Conservation (phyloP, 2,113 vertebrate species). For the Barnardius zonarius region DNA sequence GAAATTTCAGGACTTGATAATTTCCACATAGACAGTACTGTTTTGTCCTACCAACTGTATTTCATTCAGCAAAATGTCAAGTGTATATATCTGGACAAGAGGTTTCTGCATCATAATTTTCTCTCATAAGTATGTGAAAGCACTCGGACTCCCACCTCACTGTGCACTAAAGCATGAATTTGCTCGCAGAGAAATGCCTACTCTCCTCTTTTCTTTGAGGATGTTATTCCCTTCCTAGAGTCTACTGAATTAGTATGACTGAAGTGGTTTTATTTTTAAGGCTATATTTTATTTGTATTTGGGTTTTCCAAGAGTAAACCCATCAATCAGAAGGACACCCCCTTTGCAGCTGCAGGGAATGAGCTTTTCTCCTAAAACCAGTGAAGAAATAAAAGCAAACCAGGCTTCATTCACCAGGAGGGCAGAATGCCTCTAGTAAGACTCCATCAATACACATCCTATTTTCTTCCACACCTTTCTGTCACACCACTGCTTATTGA, state of each 20-base stretch:
- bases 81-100: background rate
- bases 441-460: no score
- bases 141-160: background rate
- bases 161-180: background rate
- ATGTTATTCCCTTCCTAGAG: background rate
- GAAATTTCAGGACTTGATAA: background rate
- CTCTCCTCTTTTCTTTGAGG: background rate
- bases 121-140: background rate
- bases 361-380: background rate
- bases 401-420: background rate
- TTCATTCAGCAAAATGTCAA: conserved; percentile 21
- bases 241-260: accelerated
- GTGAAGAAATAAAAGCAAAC: background rate
- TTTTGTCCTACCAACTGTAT: background rate
- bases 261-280: background rate
- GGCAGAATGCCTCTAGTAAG: background rate
- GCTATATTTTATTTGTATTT: background rate
- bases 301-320: background rate
- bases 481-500: background rate
- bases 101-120: conserved; percentile 9
- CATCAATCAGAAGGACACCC: background rate
- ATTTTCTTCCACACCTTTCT: background rate
- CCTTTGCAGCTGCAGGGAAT: background rate
- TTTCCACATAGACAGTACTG: background rate
- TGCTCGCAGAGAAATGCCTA: background rate